Percentiles rank a stretch among this genome's conserved stretches.
These are phyloP conservation scores for Ophioninae sp. DNA, from an alignment of 2,888 invertebrate genomes.

Conservation along the genomic window DNA sequence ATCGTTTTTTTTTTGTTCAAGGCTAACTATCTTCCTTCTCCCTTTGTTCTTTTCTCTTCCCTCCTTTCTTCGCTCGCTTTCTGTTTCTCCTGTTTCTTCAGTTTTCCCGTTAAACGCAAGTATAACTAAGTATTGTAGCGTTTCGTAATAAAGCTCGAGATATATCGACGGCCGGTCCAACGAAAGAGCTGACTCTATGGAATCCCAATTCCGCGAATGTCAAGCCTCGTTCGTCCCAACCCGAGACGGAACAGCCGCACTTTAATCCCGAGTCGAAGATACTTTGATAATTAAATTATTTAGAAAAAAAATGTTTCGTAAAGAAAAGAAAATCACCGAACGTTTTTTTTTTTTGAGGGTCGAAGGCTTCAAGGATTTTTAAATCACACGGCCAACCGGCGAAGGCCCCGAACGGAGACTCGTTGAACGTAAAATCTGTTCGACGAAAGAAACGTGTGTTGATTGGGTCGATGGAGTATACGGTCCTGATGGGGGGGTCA, in stretches of 20 bases:
- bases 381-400: slow-evolving; percentile 58
- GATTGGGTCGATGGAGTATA: slow-evolving; percentile 74
- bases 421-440: slow-evolving; percentile 74
- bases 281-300: slow-evolving; percentile 56
- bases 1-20: slow-evolving; percentile 15
- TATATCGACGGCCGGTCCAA: slow-evolving; percentile 62
- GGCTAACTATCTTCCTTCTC: slow-evolving; percentile 3
- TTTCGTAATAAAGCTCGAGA: slow-evolving; percentile 60
- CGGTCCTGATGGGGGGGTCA: slow-evolving; percentile 84
- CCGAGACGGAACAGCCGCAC: slow-evolving; percentile 31
- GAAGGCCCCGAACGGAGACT: slow-evolving; percentile 65
- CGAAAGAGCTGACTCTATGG: slow-evolving; percentile 63
- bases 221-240: slow-evolving; percentile 43
- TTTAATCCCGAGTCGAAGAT: slow-evolving; percentile 62
- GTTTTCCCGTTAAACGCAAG: slow-evolving; percentile 29
- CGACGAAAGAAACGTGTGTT: slow-evolving; percentile 76
- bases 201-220: slow-evolving; percentile 64
- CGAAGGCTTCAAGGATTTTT: slow-evolving; percentile 51
- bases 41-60: background rate
- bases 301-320: slow-evolving; percentile 40
- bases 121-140: slow-evolving; percentile 62
- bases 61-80: too few relatives aligned
- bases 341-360: slow-evolving; percentile 60
- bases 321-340: slow-evolving; percentile 52
- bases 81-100: slow-evolving; percentile 2